These are phyloP conservation scores for Tyto alba DNA, from an alignment of 2,113 vertebrate species.

Conservation along the genomic window DNA sequence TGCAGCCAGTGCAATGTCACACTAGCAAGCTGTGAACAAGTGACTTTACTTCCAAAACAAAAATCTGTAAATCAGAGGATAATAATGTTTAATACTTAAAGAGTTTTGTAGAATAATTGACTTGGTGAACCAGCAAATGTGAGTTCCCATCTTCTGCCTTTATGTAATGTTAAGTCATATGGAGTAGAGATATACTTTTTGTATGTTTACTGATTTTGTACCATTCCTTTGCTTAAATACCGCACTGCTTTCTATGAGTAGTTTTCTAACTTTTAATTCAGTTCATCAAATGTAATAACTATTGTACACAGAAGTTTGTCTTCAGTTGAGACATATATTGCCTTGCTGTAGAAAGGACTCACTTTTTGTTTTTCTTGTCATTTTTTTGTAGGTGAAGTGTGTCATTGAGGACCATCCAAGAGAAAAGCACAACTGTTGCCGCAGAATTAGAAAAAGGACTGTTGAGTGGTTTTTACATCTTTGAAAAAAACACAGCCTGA, in stretches of 20 bases:
- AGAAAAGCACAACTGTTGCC: not conserved
- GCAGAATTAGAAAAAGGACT: not conserved
- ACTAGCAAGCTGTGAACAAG: not conserved
- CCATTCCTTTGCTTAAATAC: not conserved
- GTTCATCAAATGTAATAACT: not conserved
- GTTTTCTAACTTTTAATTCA: not conserved
- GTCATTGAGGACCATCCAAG: not conserved
- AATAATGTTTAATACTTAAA: not conserved
- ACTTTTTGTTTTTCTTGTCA: not conserved
- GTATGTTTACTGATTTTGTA: not conserved
- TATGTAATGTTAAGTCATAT: not conserved
- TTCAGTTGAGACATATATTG: not conserved
- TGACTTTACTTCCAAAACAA: not conserved
- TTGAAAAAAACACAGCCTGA: not conserved
- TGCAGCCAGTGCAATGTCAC: not conserved
- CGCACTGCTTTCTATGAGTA: not conserved
- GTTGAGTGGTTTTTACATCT: not conserved
- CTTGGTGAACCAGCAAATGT: not conserved
- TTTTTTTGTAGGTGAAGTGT: not conserved
- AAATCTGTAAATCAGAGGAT: not conserved
- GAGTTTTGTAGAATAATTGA: not conserved
- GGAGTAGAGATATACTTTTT: not conserved
- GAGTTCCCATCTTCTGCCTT: not conserved
- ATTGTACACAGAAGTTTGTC: not conserved
- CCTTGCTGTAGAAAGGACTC: not conserved